Evolutionary conservation across 2,888 invertebrate species (phyloP), one percentile per base, ranked within the genome.

Genomic region (Diarsia mendica): DNA sequence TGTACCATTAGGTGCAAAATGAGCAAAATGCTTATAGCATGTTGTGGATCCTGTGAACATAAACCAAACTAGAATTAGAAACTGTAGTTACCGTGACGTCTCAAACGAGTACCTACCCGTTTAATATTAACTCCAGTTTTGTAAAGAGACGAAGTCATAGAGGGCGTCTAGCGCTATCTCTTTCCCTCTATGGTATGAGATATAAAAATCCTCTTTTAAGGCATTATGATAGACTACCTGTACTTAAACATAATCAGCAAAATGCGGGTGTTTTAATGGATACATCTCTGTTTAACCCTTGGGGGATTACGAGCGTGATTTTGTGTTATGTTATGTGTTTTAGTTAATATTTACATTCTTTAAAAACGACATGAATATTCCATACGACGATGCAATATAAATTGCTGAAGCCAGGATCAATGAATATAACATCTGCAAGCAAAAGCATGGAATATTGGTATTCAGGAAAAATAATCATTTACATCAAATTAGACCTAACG

Each of bases 401-500:
- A 63, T 28, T 2, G 44, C 0, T 15, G 72, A 61, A 1, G 72
- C 64, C 1, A 77, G n/a, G 9, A 15, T 11, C 48, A 75, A 51
- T 23, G 74, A 55, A 49, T 63, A 77, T 5, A 68, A 55, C 53
- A 80, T 72, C 80, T 77, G 63, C 10, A 53, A 66, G 0, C 55
- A 77, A 69, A 58, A 51, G 10, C 9, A 28, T 5, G 23, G 5
- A 13, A 55, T 55, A 55, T n/a, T 23, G 5, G 2, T 55, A 13
- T 55, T 13, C 11, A 13, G 11, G 13, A 23, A 55, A 55, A 23
- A 18, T 48, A 4, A 3, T 13, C 15, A 48, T 13, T 0, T 48
- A 48, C 48, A 13, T 13, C 48, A 13, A 13, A 48, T 48, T 48
- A 13, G 48, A 13, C 3, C 10, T 3, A 53, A 53, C n/a, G 15